Evolutionary conservation across 2,113 vertebrate genomes (phyloP).

Genomic region (Heterochromis multidens): DNA sequence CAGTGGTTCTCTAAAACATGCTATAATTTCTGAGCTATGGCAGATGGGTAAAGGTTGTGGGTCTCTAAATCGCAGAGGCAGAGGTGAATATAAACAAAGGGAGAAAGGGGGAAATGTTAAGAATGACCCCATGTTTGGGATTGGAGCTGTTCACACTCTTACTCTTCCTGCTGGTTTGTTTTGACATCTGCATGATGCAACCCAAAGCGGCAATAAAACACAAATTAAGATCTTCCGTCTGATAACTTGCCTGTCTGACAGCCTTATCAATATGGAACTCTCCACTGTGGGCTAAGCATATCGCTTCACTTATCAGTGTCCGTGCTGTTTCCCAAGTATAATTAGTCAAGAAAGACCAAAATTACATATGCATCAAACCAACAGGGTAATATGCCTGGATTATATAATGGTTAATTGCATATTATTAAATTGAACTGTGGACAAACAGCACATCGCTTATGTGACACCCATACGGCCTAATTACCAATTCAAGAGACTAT

Average conservation of each 20-base stretch:
- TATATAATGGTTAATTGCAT: not conserved
- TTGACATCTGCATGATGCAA: constrained; percentile 53
- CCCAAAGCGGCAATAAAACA: constrained; percentile 48
- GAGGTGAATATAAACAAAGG: constrained; percentile 55
- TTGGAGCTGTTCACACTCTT: constrained; percentile 4
- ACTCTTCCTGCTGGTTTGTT: constrained; percentile 40
- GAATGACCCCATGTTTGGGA: constrained; percentile 4
- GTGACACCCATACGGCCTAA: not conserved
- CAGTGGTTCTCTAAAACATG: constrained; percentile 18
- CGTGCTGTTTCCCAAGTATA: constrained; percentile 6
- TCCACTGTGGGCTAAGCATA: not conserved
- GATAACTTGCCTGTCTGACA: constrained; percentile 30
- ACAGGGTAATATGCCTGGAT: not conserved
- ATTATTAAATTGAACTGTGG: not conserved
- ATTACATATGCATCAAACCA: not conserved
- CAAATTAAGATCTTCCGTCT: constrained; percentile 43
- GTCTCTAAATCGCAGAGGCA: constrained; percentile 10
- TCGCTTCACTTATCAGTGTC: not conserved
- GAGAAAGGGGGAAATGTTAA: constrained; percentile 2
- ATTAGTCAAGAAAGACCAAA: constrained; percentile 3
- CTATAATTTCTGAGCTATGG: constrained; percentile 38
- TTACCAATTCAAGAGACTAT: not conserved
- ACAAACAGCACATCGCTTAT: not conserved
- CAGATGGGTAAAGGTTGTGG: constrained; percentile 37
- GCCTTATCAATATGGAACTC: constrained; percentile 51